These are phyloP conservation scores for Tympanoctomys barrerae DNA, from an alignment of 2,797 vertebrate genomes.

Conservation along the genomic window DNA sequence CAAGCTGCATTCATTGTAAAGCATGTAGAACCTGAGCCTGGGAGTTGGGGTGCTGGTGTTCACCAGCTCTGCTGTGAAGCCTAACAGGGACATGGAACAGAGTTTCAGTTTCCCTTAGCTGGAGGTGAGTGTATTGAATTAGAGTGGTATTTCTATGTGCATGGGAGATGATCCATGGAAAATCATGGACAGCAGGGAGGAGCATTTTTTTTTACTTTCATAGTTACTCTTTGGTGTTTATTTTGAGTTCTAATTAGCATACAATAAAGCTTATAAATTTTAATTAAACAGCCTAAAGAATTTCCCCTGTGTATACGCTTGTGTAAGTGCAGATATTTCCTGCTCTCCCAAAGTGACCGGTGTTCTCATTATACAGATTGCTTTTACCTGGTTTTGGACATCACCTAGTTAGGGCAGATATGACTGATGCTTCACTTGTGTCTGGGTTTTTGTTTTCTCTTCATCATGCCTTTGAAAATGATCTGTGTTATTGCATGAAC, in stretches of 20 bases:
- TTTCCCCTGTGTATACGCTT: not conserved
- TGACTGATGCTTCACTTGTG: not conserved
- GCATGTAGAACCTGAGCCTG: not conserved
- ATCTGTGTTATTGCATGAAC: not conserved
- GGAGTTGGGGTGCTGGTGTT: not conserved
- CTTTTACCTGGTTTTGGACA: not conserved
- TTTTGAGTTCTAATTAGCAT: not conserved
- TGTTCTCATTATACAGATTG: not conserved
- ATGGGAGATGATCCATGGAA: not conserved
- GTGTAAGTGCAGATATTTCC: not conserved
- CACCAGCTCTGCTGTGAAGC: not conserved
- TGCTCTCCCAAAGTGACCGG: not conserved
- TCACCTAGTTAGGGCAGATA: not conserved
- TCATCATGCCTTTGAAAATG: not conserved
- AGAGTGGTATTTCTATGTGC: not conserved
- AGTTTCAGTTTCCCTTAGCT: not conserved
- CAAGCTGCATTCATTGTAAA: not conserved
- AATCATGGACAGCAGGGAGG: not conserved
- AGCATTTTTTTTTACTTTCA: not conserved
- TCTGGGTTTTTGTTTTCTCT: not conserved
- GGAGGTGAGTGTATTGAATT: not conserved
- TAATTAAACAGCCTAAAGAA: not conserved
- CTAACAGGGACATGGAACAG: not conserved
- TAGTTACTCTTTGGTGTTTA: not conserved
- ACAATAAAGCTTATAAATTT: not conserved